Percentiles rank a stretch among this genome's conserved stretches.
Evolutionary conservation across 1,140 invertebrate genomes (phyloP).

Genomic region (Cydia fagiglandana): DNA sequence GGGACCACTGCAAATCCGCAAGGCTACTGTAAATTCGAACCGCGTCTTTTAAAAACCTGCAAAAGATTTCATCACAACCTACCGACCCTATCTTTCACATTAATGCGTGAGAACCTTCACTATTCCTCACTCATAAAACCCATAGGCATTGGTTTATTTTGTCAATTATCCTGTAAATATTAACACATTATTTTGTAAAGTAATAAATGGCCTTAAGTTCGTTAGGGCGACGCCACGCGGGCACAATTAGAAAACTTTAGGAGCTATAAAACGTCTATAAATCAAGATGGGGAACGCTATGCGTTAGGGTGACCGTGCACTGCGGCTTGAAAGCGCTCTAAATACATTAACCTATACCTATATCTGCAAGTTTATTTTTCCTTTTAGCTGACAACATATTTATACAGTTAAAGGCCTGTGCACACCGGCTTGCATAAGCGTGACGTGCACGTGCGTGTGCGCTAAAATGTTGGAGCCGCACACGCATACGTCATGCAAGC

Average conservation of each 20-base stretch:
- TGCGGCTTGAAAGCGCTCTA: not conserved
- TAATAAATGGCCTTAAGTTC: constrained; percentile 30
- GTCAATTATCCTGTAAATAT: constrained; percentile 17
- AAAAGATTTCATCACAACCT: not conserved
- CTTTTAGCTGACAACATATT: too few species aligned
- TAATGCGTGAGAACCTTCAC: constrained; percentile 2
- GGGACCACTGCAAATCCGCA: too few species aligned
- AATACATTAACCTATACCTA: too few species aligned
- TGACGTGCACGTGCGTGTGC: too few species aligned
- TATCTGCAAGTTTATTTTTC: too few species aligned
- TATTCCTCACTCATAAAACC: not conserved
- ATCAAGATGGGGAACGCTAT: constrained; percentile 17
- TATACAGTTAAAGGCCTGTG: too few species aligned
- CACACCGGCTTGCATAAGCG: too few species aligned
- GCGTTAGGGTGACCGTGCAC: constrained; percentile 10
- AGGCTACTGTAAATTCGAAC: too few species aligned
- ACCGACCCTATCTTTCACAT: not conserved
- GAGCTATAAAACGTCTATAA: constrained; percentile 25
- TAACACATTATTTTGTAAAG: constrained; percentile 18
- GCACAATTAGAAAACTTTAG: constrained; percentile 32
- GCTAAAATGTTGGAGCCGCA: too few species aligned
- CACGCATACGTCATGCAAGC: too few species aligned
- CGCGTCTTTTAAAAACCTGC: not conserved
- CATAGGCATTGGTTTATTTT: constrained; percentile 5
- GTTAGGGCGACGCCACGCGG: constrained; percentile 27